Base-by-base conservation (phyloP, 2,113 vertebrate genomes). In the Tragulus kanchil region DNA sequence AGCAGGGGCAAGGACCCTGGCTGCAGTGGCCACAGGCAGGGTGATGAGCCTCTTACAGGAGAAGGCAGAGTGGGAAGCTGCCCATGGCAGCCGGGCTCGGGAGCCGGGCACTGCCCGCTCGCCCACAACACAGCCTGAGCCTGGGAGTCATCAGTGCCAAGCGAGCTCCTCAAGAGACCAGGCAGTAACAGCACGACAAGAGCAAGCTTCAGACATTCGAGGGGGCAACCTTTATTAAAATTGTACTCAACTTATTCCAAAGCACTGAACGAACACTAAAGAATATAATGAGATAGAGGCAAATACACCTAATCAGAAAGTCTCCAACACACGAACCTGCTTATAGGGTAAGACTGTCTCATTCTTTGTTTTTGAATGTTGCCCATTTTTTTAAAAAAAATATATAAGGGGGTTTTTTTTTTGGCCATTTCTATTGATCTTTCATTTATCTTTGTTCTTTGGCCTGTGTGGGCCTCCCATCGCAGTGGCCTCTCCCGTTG, bases 21-120 rank as follows among this genome's bases (percentile, higher is more conserved):
- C 6, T 36, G 14, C 65, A 3, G 59, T 0, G 4, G 28, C 28
- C 69, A 31, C 2, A 0, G 25, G 1, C 62, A n/a, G 16, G 1
- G 9, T 5, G 14, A 28, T 0, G 17, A 16, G 79, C 16, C 1
- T 71, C 89, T 9, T 21, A 31, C 62, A 26, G 65, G 21, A 73
- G 13, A 7, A 1, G 45, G 23, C 64, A 14, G 71, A 1, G 61
- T 1, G 45, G 56, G 21, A 59, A 54, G 14, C 36, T 36, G 36
- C 45, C 79, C 65, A 26, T 56, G 5, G 10, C 6, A 0, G 78
- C 90, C 21, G 3, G n/a, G 71, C 58, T 11, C 8, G 9, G 78
- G 50, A 15, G 17, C 36, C 19, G 7, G 50, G 50, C 52, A 71
- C 90, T 3, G 12, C 21, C 83, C 2, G 8, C 52, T 14, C 0